phyloP scores from a whole-genome alignment of 2,797 vertebrate species.

The Periparus ater region DNA sequence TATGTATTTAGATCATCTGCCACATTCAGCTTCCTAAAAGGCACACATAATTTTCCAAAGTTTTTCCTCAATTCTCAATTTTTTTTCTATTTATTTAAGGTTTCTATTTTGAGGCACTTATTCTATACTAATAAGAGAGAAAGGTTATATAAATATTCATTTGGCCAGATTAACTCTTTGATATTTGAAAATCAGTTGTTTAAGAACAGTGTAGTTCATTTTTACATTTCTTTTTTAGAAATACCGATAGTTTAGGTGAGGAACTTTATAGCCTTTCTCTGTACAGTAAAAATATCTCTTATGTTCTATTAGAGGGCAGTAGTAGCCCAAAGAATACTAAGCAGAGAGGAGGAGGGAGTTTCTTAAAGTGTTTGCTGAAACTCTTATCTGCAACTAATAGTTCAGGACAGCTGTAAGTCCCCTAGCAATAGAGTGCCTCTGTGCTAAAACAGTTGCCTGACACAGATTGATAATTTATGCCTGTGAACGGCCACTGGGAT shows the following conservation, averaged over 20 bases:
- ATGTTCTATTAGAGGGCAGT: not conserved
- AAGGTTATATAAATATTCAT: not conserved
- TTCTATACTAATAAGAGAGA: not conserved
- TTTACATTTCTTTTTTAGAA: not conserved
- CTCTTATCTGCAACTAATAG: not conserved
- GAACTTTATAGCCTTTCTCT: not conserved
- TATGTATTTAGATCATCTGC: not conserved
- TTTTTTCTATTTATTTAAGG: not conserved
- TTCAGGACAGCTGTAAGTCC: not conserved
- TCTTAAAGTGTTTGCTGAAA: not conserved
- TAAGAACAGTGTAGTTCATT: not conserved
- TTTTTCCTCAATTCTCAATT: not conserved
- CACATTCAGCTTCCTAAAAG: not conserved
- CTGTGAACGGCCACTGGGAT: not conserved
- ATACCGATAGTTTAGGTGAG: not conserved
- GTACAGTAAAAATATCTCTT: not conserved
- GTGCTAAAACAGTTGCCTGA: conserved; percentile 6
- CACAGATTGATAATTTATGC: conserved; percentile 34
- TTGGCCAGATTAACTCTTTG: not conserved
- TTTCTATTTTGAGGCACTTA: not conserved
- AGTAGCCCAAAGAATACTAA: not conserved
- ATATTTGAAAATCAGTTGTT: not conserved
- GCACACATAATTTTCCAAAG: not conserved
- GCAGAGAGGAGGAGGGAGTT: not conserved
- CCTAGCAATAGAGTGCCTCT: not conserved